A percentile compares a stretch with the other conserved stretches of the same genome.
phyloP scores from a whole-genome alignment of 2,113 vertebrate species.

The Antigone vipio region DNA sequence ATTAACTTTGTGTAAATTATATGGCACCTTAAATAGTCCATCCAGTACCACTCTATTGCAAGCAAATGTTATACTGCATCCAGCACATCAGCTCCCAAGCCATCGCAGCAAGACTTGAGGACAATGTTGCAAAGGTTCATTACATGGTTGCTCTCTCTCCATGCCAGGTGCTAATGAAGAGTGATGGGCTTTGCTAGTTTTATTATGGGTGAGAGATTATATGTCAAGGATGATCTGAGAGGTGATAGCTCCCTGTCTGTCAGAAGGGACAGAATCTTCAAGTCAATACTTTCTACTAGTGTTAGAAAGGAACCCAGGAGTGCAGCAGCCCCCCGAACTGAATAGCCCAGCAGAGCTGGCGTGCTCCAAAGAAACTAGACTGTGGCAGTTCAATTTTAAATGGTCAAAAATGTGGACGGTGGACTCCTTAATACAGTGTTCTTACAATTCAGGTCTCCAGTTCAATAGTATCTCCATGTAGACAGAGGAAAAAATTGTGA shows the following conservation, averaged over 20 bases:
- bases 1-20: background rate
- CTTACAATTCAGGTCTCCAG: background rate
- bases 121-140: background rate
- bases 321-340: background rate
- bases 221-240: background rate
- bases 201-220: background rate
- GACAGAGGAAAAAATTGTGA: background rate
- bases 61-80: background rate
- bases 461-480: background rate
- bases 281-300: background rate
- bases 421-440: background rate
- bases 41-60: background rate
- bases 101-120: background rate
- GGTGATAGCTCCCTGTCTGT: background rate
- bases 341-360: background rate
- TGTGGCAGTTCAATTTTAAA: background rate
- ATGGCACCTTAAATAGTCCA: background rate
- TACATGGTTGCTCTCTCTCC: background rate
- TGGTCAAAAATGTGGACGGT: fast-evolving
- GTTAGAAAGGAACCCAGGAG: background rate
- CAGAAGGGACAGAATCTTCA: background rate
- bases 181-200: background rate
- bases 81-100: background rate
- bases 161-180: background rate
- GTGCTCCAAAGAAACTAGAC: background rate